Evolutionary conservation across 2,888 invertebrate genomes (phyloP), one percentile per base, ranked within the genome.

Genomic region (Ochropleura leucogaster): DNA sequence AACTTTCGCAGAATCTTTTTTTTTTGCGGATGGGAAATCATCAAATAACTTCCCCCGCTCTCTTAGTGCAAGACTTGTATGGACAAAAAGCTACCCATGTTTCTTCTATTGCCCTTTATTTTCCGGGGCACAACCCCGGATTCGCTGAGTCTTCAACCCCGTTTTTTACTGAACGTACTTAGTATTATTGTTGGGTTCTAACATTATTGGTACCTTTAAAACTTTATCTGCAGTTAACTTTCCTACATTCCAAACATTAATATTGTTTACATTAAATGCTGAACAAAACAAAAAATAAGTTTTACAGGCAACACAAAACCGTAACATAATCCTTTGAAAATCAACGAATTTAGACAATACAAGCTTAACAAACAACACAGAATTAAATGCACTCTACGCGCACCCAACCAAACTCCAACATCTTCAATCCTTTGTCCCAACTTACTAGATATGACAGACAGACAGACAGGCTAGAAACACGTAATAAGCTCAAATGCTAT

Each of bases 401-500:
- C 78, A 72, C 69, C 68, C 71, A 77, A 57, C 72, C 64, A 77
- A 82, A 87, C 77, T 83, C 72, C 64, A 72, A 75, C 77, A 78
- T 85, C 87, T 85, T 83, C 80, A 72, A 80, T 68, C 81, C 81
- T 85, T 86, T 87, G 83, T 87, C 73, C 78, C 68, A 74, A 87
- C 75, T 82, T 74, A 77, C 86, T 49, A 74, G 80, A 77, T 82
- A 84, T 84, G 87, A 85, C 81, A 86, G 86, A 63, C 68, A 75
- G 84, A 80, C 82, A 74, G 85, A 81, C 83, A 74, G 85, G 69
- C 82, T 81, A 68, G 55, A 74, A 88, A 90, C 89, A 89, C 82
- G 89, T 90, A 89, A 90, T 92, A 91, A 91, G 90, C 89, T 89
- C 85, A 87, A 90, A 89, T 87, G 88, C 88, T 89, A 91, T 92